Evolutionary conservation across 2,797 vertebrate genomes (phyloP).

Genomic region (Otolemur crassicaudatus): DNA sequence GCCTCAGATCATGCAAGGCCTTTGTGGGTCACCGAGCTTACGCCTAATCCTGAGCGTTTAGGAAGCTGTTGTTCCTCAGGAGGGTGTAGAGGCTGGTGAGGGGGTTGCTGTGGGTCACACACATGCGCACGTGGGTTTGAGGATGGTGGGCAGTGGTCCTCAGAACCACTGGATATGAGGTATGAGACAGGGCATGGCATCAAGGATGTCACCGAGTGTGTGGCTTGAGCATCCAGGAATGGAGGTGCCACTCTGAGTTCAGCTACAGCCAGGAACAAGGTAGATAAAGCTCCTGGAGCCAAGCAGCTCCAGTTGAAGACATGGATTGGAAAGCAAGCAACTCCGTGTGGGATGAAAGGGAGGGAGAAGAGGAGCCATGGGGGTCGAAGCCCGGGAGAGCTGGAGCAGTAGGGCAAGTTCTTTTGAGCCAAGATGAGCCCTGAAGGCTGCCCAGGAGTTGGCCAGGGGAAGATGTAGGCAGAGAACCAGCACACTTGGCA

Average conservation of each 20-base stretch:
- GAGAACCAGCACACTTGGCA: background rate
- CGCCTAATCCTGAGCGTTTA: background rate
- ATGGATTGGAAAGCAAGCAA: background rate
- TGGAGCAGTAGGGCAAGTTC: background rate
- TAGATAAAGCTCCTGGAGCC: background rate
- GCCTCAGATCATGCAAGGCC: background rate
- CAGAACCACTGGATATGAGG: background rate
- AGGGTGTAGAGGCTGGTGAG: background rate
- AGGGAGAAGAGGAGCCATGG: background rate
- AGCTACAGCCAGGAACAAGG: background rate
- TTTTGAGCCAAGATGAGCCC: background rate
- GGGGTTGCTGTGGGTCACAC: background rate
- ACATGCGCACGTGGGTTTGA: background rate
- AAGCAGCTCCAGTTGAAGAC: background rate
- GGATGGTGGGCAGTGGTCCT: background rate
- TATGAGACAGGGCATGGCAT: background rate
- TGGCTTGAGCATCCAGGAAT: background rate
- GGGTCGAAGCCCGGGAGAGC: background rate
- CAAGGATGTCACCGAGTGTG: background rate
- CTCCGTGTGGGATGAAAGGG: background rate
- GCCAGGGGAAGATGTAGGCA: background rate
- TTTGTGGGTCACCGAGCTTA: background rate
- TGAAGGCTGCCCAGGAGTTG: background rate
- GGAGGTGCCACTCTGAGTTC: background rate
- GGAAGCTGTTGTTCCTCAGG: background rate